Conservation (phyloP, 2,797 vertebrate species). For the Lagodon rhomboides region DNA sequence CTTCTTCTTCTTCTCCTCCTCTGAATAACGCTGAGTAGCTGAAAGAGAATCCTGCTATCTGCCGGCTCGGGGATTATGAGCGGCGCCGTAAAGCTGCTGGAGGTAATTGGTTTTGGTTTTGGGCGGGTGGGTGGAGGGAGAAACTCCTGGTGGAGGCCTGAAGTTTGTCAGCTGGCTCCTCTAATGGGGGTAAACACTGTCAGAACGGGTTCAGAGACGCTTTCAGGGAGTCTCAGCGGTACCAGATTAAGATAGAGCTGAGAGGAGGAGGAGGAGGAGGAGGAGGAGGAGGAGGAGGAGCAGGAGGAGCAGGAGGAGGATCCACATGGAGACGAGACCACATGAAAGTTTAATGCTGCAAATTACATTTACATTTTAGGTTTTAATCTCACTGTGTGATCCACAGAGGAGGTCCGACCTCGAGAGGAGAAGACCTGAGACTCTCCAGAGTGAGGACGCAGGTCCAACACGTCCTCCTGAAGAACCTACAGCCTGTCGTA, state of each 20-base stretch:
- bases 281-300: neutral
- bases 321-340: constrained; percentile 26
- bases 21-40: constrained; percentile 59
- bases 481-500: too few relatives aligned
- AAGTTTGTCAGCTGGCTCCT: constrained; percentile 53
- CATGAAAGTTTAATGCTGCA: constrained; percentile 51
- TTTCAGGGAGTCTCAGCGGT: constrained; percentile 19
- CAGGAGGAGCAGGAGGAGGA: neutral
- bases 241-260: constrained; percentile 42
- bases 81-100: constrained; percentile 51
- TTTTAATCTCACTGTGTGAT: constrained; percentile 1
- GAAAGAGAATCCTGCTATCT: constrained; percentile 58
- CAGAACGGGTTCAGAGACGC: constrained; percentile 33
- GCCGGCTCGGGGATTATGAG: constrained; percentile 61
- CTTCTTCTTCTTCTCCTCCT: constrained; percentile 33
- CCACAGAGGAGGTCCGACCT: neutral
- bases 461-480: too few relatives aligned
- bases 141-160: constrained; percentile 43
- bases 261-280: constrained; percentile 2
- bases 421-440: too few relatives aligned
- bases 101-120: constrained; percentile 73
- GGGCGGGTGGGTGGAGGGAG: constrained; percentile 30
- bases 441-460: too few relatives aligned
- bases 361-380: constrained; percentile 54
- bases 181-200: constrained; percentile 54